Conservation (phyloP, 2,888 invertebrate species). For the Drosophila villosipedis region DNA sequence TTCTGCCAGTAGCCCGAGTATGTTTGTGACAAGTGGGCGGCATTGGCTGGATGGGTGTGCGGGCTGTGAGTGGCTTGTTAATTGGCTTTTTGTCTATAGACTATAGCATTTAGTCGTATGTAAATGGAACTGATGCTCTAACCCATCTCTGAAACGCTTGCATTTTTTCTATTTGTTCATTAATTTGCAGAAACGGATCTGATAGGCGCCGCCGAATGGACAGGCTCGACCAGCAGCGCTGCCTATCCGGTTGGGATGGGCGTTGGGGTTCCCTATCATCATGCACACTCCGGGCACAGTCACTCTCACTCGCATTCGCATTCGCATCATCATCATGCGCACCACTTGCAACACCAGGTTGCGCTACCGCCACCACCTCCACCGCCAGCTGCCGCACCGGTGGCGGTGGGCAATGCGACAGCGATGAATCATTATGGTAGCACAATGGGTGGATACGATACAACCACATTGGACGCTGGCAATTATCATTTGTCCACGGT, state of each 20-base stretch:
- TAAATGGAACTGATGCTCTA: background rate
- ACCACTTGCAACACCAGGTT: slow-evolving; percentile 78
- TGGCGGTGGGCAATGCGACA: slow-evolving; percentile 44
- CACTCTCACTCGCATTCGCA: slow-evolving; percentile 50
- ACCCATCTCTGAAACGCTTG: background rate
- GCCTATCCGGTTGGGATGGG: slow-evolving; percentile 47
- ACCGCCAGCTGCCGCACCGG: slow-evolving; percentile 84
- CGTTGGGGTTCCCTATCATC: slow-evolving; percentile 57
- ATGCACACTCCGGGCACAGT: slow-evolving; percentile 53
- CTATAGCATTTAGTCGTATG: background rate
- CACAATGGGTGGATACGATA: slow-evolving; percentile 85
- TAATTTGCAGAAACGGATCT: slow-evolving; percentile 87
- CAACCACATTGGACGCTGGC: slow-evolving; percentile 73
- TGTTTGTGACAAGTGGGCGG: slow-evolving; percentile 61
- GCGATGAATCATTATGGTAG: slow-evolving; percentile 84
- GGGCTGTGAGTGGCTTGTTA: slow-evolving; percentile 2
- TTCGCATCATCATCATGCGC: slow-evolving; percentile 53
- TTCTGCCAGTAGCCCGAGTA: slow-evolving; percentile 60
- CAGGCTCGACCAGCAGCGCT: slow-evolving; percentile 86
- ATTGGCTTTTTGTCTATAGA: slow-evolving; percentile 27
- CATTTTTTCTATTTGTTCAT: background rate
- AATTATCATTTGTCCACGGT: slow-evolving; percentile 87
- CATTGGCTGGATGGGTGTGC: background rate
- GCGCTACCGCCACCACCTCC: slow-evolving; percentile 85
- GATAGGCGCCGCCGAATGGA: slow-evolving; percentile 88